Evolutionary conservation across 2,797 vertebrate genomes (phyloP).

Genomic region (Champsocephalus esox): DNA sequence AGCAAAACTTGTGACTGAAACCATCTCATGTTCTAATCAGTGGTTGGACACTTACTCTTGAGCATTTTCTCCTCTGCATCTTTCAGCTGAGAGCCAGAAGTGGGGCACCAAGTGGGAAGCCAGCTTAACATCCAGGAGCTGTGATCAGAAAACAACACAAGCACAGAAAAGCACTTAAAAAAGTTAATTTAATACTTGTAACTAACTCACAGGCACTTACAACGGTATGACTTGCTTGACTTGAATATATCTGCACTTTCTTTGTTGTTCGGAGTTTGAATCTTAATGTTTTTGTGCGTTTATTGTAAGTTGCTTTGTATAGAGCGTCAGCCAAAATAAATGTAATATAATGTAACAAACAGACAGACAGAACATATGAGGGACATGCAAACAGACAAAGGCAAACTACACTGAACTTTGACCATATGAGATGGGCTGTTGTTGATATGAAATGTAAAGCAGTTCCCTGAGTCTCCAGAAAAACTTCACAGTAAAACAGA

Average conservation of each 20-base stretch:
- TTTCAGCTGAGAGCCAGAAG: slow-evolving; percentile 90
- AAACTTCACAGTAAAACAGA: not conserved
- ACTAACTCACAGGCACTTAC: too few relatives aligned
- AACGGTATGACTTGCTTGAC: too few relatives aligned
- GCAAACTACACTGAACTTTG: slow-evolving; percentile 69
- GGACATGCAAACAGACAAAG: slow-evolving; percentile 27
- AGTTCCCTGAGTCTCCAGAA: not conserved
- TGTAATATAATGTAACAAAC: too few relatives aligned
- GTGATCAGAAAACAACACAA: slow-evolving; percentile 14
- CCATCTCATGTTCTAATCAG: not conserved
- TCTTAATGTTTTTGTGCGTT: too few relatives aligned
- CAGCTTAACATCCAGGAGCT: slow-evolving; percentile 91
- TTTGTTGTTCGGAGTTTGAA: too few relatives aligned
- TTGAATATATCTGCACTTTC: too few relatives aligned
- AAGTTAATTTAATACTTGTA: too few relatives aligned
- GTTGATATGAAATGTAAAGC: slow-evolving; percentile 29
- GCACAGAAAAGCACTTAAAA: not conserved
- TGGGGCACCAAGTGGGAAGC: slow-evolving; percentile 96
- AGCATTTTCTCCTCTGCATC: slow-evolving; percentile 95
- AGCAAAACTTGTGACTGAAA: not conserved
- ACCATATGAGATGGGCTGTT: slow-evolving; percentile 45
- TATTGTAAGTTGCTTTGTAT: too few relatives aligned
- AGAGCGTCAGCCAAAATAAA: too few relatives aligned
- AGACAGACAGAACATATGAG: slow-evolving; percentile 25
- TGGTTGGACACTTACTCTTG: slow-evolving; percentile 86